Evolutionary conservation across 2,888 invertebrate species (phyloP).

Genomic region (Tryphoninae sp.): DNA sequence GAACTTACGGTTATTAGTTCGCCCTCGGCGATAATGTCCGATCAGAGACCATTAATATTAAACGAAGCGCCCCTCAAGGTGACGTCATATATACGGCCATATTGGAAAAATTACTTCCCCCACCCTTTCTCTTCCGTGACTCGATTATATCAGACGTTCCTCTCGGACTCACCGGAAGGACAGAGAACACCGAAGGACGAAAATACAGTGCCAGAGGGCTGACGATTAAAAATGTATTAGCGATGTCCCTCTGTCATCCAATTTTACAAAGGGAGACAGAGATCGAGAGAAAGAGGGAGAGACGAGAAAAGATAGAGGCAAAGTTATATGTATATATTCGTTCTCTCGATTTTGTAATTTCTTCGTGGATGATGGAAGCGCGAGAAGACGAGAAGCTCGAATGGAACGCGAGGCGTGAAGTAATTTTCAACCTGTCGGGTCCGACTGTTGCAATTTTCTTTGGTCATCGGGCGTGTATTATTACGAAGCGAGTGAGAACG

Average conservation of each 20-base stretch:
- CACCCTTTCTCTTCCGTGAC: not conserved
- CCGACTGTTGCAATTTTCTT: slow-evolving; percentile 59
- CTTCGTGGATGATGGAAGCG: slow-evolving; percentile 42
- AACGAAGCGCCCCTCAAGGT: slow-evolving; percentile 9
- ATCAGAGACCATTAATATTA: slow-evolving; percentile 40
- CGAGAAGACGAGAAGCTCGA: slow-evolving; percentile 17
- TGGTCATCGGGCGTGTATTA: slow-evolving; percentile 61
- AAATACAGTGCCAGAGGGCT: slow-evolving; percentile 53
- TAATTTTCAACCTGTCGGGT: slow-evolving; percentile 65
- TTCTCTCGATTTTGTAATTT: slow-evolving; percentile 52
- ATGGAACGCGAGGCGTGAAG: slow-evolving; percentile 56
- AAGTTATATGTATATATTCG: no score
- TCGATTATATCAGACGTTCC: not conserved
- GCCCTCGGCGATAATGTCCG: slow-evolving; percentile 43
- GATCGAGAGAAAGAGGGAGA: not conserved
- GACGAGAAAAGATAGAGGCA: not conserved
- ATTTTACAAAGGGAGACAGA: slow-evolving; percentile 39
- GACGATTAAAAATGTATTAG: slow-evolving; percentile 65
- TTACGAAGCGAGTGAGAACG: slow-evolving; percentile 39
- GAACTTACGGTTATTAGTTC: slow-evolving; percentile 47
- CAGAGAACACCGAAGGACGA: not conserved
- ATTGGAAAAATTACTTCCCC: slow-evolving; percentile 27
- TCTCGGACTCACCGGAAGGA: not conserved
- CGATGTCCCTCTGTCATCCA: slow-evolving; percentile 42
- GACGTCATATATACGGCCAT: not conserved